Evolutionary conservation across 2,113 vertebrate genomes (phyloP).

Genomic region (Malurus elegans): DNA sequence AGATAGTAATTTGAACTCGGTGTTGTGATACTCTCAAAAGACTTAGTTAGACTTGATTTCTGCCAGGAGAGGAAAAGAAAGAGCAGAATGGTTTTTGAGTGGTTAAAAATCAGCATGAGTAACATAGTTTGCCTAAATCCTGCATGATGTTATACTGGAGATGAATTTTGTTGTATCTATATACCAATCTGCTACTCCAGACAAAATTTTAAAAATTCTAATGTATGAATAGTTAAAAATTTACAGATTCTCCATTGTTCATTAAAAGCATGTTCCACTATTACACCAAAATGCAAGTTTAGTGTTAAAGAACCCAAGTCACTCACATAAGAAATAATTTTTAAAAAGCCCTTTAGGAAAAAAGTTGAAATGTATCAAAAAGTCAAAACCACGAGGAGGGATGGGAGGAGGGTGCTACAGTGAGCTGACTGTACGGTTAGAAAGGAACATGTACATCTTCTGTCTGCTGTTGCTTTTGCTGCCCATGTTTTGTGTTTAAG

Average conservation of each 20-base stretch:
- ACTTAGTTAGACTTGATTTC: background rate
- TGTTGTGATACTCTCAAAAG: background rate
- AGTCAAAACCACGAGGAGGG: background rate
- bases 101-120: background rate
- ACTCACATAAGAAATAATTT: background rate
- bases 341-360: background rate
- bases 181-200: background rate
- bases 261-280: background rate
- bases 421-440: background rate
- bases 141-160: background rate
- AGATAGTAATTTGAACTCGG: slow-evolving; percentile 4
- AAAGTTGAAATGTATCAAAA: background rate
- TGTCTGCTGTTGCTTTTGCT: background rate
- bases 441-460: background rate
- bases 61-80: background rate
- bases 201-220: background rate
- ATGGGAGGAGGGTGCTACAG: background rate
- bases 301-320: background rate
- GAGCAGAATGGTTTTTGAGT: background rate
- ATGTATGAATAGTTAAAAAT: background rate
- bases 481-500: background rate
- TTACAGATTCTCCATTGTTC: background rate
- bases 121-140: background rate
- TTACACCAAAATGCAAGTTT: background rate
- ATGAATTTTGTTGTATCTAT: background rate